phyloP scores from a whole-genome alignment of 92 coral and sea anemone genomes.

The Phenganax marumi region DNA sequence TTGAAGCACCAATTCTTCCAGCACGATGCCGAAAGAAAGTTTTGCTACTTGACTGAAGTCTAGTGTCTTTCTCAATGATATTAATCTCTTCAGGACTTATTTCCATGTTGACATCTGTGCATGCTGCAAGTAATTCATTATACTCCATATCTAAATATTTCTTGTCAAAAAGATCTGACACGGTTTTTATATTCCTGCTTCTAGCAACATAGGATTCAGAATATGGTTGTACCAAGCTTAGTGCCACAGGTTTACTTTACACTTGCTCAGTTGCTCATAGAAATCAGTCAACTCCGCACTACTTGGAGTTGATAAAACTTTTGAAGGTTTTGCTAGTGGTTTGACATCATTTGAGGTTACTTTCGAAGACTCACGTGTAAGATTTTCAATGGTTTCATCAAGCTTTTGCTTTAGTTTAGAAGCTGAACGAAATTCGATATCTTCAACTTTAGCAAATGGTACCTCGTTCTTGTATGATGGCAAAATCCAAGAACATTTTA shows the following conservation, averaged over 20 bases:
- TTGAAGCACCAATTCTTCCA: conserved; percentile 71
- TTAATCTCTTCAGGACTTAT: conserved; percentile 49
- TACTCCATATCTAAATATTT: conserved; percentile 56
- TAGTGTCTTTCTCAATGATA: conserved; percentile 44
- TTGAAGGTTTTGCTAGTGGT: neutral
- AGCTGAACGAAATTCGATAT: conserved; percentile 11
- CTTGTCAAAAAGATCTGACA: conserved; percentile 57
- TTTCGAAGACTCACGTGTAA: neutral
- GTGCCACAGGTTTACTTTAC: conserved; percentile 58
- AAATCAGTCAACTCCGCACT: conserved; percentile 37
- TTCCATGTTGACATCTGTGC: conserved; percentile 44
- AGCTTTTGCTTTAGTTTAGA: neutral
- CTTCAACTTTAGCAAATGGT: conserved; percentile 9
- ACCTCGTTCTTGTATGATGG: conserved; percentile 3
- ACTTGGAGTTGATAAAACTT: conserved; percentile 1
- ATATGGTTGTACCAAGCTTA: conserved; percentile 60
- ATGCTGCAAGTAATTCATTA: conserved; percentile 55
- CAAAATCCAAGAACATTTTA: conserved; percentile 17
- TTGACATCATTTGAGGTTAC: too few species aligned
- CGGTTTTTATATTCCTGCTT: conserved; percentile 54
- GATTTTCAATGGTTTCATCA: neutral
- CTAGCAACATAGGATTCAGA: conserved; percentile 57
- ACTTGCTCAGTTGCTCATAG: conserved; percentile 47
- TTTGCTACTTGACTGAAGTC: conserved; percentile 49
- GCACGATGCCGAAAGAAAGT: conserved; percentile 67